Base-by-base conservation (phyloP, 2,797 vertebrate species). In the Okamejei kenojei region DNA sequence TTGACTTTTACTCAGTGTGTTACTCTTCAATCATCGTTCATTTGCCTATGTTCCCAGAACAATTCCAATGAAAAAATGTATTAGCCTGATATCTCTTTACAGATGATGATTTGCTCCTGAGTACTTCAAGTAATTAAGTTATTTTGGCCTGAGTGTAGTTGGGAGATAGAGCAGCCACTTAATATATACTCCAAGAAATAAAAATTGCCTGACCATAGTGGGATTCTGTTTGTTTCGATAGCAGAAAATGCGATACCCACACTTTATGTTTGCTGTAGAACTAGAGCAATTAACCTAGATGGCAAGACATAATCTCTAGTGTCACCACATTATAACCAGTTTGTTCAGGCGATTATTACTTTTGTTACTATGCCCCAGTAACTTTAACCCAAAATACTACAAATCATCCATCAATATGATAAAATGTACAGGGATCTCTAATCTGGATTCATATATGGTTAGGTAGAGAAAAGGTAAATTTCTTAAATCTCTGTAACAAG, bases 281-380 rank as follows among this genome's bases (percentile, higher is more conserved):
- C 68, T 90, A 90, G 9, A 90, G 65, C 88, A 13, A 71, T 73
- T 90, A 92, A 91, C 38, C 90, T 54, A 17, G 65, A 90, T 90
- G 73, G 15, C 35, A 91, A 73, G 88, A 54, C 65, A 91, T 91
- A 68, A 74, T 91, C 65, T 74, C 65, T 21, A 73, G 88, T 74
- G 88, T 91, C 32, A 74, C 35, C 88, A 91, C 73, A 91, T 71
- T 73, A 45, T 13, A 45, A 91, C 23, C 68, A 74, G 32, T 91
- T 91, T 91, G 38, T 74, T 65, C 68, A 23, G 68, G 21, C 23
- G 32, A 74, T 54, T 45, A 91, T 91, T 74, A 73, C 21, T 74
- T 74, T 91, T 73, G 45, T 91, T 45, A 26, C 68, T 73, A 91
- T 13, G 26, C 21, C 19, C 2, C 32, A 73, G 35, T 5, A 23